phyloP scores from a whole-genome alignment of 2,888 invertebrate genomes.

The Seira sanloemensis region DNA sequence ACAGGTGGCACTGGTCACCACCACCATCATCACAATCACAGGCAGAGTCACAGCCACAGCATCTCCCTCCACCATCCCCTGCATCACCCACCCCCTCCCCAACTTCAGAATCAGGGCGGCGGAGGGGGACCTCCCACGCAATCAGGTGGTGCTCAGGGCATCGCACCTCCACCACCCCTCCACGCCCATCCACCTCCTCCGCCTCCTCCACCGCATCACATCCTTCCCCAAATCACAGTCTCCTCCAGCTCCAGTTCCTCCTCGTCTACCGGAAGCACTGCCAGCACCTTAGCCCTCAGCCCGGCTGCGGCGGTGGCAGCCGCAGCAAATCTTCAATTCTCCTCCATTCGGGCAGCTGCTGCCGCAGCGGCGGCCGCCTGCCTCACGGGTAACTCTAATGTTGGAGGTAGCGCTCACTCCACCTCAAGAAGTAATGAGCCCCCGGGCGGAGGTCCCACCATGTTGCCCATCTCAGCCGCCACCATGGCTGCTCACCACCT shows the following conservation, averaged over 20 bases:
- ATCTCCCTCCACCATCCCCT: conserved; percentile 74
- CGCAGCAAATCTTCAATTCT: conserved; percentile 47
- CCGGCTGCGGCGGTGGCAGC: conserved; percentile 65
- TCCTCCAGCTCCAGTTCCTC: conserved; percentile 75
- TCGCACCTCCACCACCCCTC: conserved; percentile 74
- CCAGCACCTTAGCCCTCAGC: background rate
- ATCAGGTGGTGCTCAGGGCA: no score
- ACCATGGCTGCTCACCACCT: conserved; percentile 65
- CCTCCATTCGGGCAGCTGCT: conserved; percentile 71
- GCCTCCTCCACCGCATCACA: conserved; percentile 6
- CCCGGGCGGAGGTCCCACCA: conserved; percentile 10
- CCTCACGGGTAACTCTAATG: conserved; percentile 29
- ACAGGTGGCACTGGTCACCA: conserved; percentile 68
- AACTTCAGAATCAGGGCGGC: conserved; percentile 58
- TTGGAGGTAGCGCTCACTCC: background rate
- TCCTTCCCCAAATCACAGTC: conserved; percentile 59
- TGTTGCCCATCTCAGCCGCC: conserved; percentile 47
- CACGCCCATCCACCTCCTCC: conserved; percentile 75
- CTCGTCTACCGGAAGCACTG: conserved; percentile 44
- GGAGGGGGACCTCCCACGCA: conserved; percentile 29
- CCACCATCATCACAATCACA: conserved; percentile 71
- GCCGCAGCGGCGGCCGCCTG: conserved; percentile 77
- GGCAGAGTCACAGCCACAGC: conserved; percentile 73
- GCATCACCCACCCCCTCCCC: conserved; percentile 46
- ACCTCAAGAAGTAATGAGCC: background rate